Base-by-base conservation (phyloP, 2,113 vertebrate genomes). In the Actinemys pallida region DNA sequence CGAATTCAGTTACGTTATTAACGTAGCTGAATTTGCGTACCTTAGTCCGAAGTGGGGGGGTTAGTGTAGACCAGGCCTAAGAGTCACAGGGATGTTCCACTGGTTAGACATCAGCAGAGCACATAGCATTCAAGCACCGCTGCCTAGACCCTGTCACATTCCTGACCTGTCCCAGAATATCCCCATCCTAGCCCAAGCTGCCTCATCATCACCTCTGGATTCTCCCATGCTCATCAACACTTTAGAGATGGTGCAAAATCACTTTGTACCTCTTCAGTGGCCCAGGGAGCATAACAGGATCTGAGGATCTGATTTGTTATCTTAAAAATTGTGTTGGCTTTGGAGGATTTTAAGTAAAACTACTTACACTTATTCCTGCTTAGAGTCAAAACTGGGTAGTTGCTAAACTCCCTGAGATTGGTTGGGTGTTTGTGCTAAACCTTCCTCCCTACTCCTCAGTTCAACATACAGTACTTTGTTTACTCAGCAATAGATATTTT, bases 351-450 rank as follows among this genome's bases (percentile, higher is more conserved):
- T 86, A 52, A 29, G 39, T 65, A 84, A 47, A 0, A 0, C 10
- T 53, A 1, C 0, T 0, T 12, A 13, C 42, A 49, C 10, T 14
- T 65, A 31, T 1, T 20, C 31, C 42, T 56, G 84, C 45, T 9
- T 27, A 29, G 76, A 56, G 56, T 62, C 59, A 27, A 35, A 62
- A 4, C 4, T 1, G 90, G 24, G 11, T 1, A 0, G 50, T 65
- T 56, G 35, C n/a, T 65, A 9, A 83, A 52, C 27, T 8, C 5
- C 2, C 16, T 5, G 10, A 81, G 45, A 8, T 54, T 75, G 78
- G 10, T 50, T 72, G 78, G 10, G 2, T 54, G 72, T 1, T 0
- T 88, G 87, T 59, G 19, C 29, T 84, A 12, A 4, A 85, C 50
- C 24, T 87, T 90, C 42, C 35, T 72, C 5, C 1, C 10, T 2